Evolutionary conservation across 2,113 vertebrate genomes (phyloP).

Genomic region (Heloderma charlesbogerti): DNA sequence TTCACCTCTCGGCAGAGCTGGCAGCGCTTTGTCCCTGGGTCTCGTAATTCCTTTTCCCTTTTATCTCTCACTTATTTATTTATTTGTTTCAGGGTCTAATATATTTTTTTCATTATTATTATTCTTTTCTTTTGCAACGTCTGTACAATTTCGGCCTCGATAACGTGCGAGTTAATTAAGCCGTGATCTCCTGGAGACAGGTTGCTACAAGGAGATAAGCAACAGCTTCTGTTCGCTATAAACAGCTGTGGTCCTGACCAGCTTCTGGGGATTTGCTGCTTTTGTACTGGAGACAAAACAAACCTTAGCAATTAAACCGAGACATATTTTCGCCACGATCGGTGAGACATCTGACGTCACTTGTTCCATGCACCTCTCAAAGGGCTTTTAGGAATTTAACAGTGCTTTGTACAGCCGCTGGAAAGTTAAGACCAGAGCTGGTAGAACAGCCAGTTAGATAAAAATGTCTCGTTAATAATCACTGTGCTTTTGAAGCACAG

Average conservation of each 20-base stretch:
- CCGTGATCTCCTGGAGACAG: conserved; percentile 77
- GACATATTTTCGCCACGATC: conserved; percentile 38
- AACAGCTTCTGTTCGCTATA: conserved; percentile 57
- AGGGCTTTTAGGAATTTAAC: background rate
- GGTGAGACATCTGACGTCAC: conserved; percentile 54
- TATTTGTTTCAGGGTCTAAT: conserved; percentile 3
- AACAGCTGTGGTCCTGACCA: conserved; percentile 72
- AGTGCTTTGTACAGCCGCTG: accelerated
- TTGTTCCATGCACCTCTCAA: conserved; percentile 25
- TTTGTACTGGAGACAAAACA: conserved; percentile 76
- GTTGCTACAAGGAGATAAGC: conserved; percentile 81
- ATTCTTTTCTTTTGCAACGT: conserved; percentile 56
- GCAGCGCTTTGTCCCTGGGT: conserved; percentile 44
- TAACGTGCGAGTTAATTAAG: conserved; percentile 80
- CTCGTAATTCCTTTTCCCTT: conserved; percentile 60
- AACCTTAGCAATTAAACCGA: conserved; percentile 62
- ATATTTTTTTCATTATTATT: background rate
- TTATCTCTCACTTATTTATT: conserved; percentile 38
- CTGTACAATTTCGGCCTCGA: conserved; percentile 71
- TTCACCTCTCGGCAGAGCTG: background rate
- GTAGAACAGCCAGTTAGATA: background rate
- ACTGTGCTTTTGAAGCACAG: background rate
- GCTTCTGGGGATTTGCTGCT: conserved; percentile 74
- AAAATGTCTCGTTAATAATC: accelerated
- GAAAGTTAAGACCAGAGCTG: conserved; percentile 52